Conservation (phyloP, 2,113 vertebrate species). For the Dicrurus megarhynchus region DNA sequence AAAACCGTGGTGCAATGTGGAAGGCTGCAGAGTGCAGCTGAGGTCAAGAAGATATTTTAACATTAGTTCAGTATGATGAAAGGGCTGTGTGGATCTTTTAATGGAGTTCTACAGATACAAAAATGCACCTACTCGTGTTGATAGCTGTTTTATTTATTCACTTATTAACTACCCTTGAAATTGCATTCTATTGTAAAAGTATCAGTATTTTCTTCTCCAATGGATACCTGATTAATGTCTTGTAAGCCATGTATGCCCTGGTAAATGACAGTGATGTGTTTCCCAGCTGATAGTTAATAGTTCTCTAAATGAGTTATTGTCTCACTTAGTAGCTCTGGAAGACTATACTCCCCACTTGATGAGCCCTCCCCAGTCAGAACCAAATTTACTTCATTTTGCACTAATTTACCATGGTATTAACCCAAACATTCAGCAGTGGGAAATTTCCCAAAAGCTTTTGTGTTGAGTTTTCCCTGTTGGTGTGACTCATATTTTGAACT, state of each 20-base stretch:
- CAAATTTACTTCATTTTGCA: background rate
- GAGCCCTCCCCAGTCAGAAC: background rate
- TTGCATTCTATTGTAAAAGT: conserved; percentile 8
- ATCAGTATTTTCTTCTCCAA: conserved; percentile 12
- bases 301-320: background rate
- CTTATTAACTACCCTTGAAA: conserved; percentile 43
- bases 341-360: background rate
- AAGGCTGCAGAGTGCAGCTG: background rate
- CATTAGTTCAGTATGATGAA: background rate
- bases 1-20: background rate
- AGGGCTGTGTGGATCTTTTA: background rate
- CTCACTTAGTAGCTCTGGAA: background rate
- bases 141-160: conserved; percentile 25
- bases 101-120: background rate
- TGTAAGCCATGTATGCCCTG: background rate
- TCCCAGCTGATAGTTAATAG: conserved; percentile 5
- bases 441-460: background rate
- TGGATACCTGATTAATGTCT: conserved; percentile 15
- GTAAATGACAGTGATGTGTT: background rate
- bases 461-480: background rate
- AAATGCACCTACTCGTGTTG: background rate
- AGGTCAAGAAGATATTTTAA: background rate
- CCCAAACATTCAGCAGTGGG: background rate
- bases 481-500: background rate
- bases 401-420: background rate